Base-by-base conservation (phyloP, 2,888 invertebrate genomes). In the Liposcelis brunnea region DNA sequence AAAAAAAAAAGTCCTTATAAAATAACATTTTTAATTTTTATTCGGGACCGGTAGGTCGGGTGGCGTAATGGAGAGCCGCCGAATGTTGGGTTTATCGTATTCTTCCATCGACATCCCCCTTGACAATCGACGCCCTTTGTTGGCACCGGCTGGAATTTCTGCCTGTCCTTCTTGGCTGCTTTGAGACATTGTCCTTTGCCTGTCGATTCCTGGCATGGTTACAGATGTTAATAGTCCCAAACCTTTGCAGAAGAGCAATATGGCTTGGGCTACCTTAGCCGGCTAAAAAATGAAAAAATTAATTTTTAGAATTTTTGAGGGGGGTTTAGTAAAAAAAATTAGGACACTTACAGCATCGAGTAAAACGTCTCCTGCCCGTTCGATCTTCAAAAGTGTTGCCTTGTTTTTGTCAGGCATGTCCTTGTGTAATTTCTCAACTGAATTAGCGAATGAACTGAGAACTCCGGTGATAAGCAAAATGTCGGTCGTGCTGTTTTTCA, bases 201-300 rank as follows among this genome's bases (percentile, higher is more conserved):
- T 72, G 58, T 82, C 81, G 43, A 86, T 77, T 12, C 84, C 81
- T 0, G 83, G 83, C 63, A 85, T 76, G 1, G 82, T 77, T 35
- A 85, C 75, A 0, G 84, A 84, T 36, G 85, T 85, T 57, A 85
- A 70, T 51, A 78, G 65, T 2, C 89, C 87, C 60, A 85, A 80
- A 1, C 89, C 89, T 62, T 90, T 89, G 66, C 85, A 81, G 70
- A 90, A 86, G 47, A 89, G 74, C 51, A 89, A 71, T 57, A 90
- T 73, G 44, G 85, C 82, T 57, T 87, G 84, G 21, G 86, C 80
- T 48, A 89, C 75, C 61, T 86, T 86, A 21, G 82, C 83, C 8
- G 89, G 86, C 87, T 89, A 69, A 34, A 18, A 15, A 43, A 10
- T 31, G 5, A 31, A 11, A 26, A 26, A 44, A 21, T 44, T 37